phyloP scores from a whole-genome alignment of 2,888 invertebrate species.

The Stegana nigrithorax region DNA sequence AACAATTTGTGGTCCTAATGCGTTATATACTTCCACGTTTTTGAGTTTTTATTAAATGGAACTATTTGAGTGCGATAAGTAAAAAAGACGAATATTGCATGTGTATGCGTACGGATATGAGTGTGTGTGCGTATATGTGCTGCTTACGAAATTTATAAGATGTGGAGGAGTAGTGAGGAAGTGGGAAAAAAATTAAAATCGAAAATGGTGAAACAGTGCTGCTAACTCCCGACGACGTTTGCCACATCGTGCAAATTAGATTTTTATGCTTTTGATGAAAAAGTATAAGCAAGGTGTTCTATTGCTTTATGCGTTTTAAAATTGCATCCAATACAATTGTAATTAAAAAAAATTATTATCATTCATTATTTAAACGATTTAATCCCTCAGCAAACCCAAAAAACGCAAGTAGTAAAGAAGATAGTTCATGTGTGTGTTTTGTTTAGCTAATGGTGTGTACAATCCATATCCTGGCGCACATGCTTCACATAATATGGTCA shows the following conservation, averaged over 20 bases:
- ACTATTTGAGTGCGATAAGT: slow-evolving; percentile 1
- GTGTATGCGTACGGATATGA: neutral
- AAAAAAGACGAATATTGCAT: neutral
- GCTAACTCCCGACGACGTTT: slow-evolving; percentile 9
- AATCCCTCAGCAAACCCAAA: neutral
- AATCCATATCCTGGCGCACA: too few species aligned
- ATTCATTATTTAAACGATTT: neutral
- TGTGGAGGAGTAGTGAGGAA: neutral
- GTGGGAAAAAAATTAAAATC: neutral
- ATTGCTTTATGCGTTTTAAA: neutral
- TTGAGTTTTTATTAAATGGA: neutral
- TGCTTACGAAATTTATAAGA: too few species aligned
- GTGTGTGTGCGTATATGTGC: neutral
- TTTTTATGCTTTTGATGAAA: neutral
- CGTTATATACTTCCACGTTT: neutral
- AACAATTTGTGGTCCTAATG: too few species aligned
- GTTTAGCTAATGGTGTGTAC: too few species aligned
- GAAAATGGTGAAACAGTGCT: slow-evolving; percentile 8
- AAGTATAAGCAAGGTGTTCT: neutral
- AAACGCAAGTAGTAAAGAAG: too few species aligned
- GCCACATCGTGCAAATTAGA: slow-evolving; percentile 9
- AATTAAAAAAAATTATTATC: neutral
- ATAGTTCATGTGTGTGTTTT: neutral
- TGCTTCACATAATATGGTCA: too few species aligned
- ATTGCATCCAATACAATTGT: neutral